Percentiles rank a stretch among this genome's conserved stretches.
Evolutionary conservation across 2,888 invertebrate genomes (phyloP).

Genomic region (Drosophila atroscutellata): DNA sequence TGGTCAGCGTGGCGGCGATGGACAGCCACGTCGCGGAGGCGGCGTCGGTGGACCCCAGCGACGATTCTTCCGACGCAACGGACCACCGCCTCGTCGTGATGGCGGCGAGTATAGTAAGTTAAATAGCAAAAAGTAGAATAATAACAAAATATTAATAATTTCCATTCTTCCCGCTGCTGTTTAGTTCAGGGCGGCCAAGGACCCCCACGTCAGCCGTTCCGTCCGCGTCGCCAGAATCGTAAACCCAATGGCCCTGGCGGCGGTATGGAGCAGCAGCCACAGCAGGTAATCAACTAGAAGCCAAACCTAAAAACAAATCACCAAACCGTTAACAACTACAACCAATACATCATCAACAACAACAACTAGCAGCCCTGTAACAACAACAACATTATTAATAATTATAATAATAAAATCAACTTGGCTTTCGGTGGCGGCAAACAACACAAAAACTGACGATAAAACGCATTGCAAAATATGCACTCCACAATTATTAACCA

Average conservation of each 20-base stretch:
- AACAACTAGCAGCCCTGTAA: constrained; percentile 42
- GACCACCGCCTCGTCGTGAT: constrained; percentile 80
- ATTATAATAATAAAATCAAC: constrained; percentile 28
- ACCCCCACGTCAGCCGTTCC: constrained; percentile 85
- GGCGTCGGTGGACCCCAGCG: constrained; percentile 85
- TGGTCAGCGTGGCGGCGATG: constrained; percentile 80
- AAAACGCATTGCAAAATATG: constrained; percentile 48
- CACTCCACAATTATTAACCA: constrained; percentile 49
- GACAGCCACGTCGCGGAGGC: constrained; percentile 72
- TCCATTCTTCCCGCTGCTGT: not conserved
- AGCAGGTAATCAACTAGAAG: constrained; percentile 84
- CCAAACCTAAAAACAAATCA: constrained; percentile 49
- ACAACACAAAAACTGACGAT: constrained; percentile 49
- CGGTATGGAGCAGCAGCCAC: constrained; percentile 82
- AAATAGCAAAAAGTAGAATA: not conserved
- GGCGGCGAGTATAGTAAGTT: constrained; percentile 80
- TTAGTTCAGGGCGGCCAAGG: constrained; percentile 74
- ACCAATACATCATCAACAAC: constrained; percentile 49
- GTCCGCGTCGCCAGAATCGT: constrained; percentile 83
- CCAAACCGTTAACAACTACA: constrained; percentile 60
- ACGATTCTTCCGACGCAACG: constrained; percentile 91
- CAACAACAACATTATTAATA: constrained; percentile 38
- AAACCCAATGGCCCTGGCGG: constrained; percentile 82
- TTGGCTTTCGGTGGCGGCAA: constrained; percentile 68
- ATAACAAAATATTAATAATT: not conserved